phyloP scores from a whole-genome alignment of 2,113 vertebrate species.

The Neodon shergylaensis region DNA sequence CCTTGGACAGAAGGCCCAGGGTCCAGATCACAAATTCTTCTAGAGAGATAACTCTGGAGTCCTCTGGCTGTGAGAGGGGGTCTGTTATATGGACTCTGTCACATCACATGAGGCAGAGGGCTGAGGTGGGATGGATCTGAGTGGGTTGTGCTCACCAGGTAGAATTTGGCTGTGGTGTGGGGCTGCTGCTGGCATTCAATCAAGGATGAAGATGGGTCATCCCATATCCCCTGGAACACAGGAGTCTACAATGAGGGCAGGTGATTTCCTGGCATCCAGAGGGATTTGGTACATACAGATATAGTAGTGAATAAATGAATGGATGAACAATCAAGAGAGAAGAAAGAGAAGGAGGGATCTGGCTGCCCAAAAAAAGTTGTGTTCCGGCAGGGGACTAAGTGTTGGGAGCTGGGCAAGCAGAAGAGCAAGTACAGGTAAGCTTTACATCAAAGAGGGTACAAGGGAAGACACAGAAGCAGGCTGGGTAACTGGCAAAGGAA shows the following conservation, averaged over 20 bases:
- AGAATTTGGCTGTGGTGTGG: background rate
- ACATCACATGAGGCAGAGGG: background rate
- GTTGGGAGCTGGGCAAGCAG: background rate
- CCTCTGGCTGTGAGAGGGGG: background rate
- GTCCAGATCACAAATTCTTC: background rate
- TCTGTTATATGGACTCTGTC: background rate
- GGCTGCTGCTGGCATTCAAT: background rate
- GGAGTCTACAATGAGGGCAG: background rate
- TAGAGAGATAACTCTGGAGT: background rate
- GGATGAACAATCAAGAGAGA: background rate
- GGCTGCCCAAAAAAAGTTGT: background rate
- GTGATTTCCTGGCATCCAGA: background rate
- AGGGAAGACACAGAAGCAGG: background rate
- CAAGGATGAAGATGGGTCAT: background rate
- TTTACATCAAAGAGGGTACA: background rate
- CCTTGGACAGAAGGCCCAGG: background rate
- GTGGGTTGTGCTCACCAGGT: background rate
- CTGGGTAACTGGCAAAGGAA: background rate
- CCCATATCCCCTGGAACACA: background rate
- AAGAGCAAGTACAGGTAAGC: background rate
- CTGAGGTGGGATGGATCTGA: background rate
- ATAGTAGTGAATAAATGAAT: background rate
- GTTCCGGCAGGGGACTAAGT: background rate
- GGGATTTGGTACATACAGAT: background rate
- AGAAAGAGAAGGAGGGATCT: background rate